These are phyloP conservation scores for Danaus plexippus DNA, from an alignment of 1,140 invertebrate species.

Conservation along the genomic window DNA sequence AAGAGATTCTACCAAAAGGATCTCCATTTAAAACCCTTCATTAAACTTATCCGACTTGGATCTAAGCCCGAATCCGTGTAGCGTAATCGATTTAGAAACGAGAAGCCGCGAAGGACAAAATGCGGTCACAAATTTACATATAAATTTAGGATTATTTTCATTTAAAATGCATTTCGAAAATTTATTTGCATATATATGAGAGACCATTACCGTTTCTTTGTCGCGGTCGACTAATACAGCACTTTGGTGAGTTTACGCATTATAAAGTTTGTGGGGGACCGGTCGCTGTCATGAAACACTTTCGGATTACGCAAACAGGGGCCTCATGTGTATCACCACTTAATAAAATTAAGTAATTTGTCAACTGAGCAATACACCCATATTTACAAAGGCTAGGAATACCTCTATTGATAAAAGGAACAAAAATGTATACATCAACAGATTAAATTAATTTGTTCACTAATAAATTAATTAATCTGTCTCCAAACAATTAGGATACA, in stretches of 20 bases:
- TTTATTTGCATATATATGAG: conserved; percentile 68
- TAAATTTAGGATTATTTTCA: conserved; percentile 70
- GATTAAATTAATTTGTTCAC: conserved; percentile 1
- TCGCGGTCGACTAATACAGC: conserved; percentile 45
- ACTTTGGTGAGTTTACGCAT: conserved; percentile 47
- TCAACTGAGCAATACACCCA: conserved; percentile 48
- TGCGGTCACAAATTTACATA: conserved; percentile 68
- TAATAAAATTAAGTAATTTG: conserved; percentile 69
- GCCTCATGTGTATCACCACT: conserved; percentile 47
- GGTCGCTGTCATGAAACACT: conserved; percentile 28
- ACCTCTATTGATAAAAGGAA: no score
- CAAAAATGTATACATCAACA: not conserved
- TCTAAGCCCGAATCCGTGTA: conserved; percentile 61
- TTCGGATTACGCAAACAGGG: conserved; percentile 42
- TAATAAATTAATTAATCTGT: no score
- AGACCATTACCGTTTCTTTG: conserved; percentile 58
- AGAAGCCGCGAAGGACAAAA: conserved; percentile 64
- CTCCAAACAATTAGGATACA: conserved; percentile 6
- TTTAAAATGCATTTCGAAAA: conserved; percentile 64
- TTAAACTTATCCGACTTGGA: conserved; percentile 62
- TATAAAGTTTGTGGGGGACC: conserved; percentile 25
- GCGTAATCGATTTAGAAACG: conserved; percentile 66
- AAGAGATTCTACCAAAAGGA: conserved; percentile 49
- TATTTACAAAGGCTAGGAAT: conserved; percentile 34
- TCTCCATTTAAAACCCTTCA: conserved; percentile 62